Percentiles rank a stretch among this genome's conserved stretches.
Conservation (phyloP, 2,113 vertebrate species). For the Xyrauchen texanus region DNA sequence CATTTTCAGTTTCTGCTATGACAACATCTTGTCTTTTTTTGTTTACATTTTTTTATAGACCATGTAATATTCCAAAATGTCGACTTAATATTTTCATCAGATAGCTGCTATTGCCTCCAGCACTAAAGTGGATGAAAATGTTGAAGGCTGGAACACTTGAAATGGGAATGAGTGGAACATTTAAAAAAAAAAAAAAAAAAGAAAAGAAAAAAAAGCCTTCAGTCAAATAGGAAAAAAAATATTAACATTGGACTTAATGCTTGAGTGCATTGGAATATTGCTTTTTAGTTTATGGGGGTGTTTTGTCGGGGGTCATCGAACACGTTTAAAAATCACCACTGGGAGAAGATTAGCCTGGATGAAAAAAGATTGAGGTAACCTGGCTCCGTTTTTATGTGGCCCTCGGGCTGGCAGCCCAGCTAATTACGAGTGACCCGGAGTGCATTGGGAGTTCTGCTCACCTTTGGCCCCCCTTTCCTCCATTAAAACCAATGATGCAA, state of each 20-base stretch:
- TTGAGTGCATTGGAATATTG: conserved; percentile 59
- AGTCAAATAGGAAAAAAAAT: conserved; percentile 45
- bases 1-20: not conserved
- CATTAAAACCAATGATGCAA: conserved; percentile 62
- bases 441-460: conserved; percentile 40
- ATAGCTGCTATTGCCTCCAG: not conserved
- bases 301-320: conserved; percentile 64
- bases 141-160: conserved; percentile 9
- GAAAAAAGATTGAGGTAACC: conserved; percentile 64
- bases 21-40: not conserved
- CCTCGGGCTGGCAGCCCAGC: conserved; percentile 55
- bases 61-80: conserved; percentile 16
- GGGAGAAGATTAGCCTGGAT: conserved; percentile 52
- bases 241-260: conserved; percentile 36
- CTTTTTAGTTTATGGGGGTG: conserved; percentile 67
- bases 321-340: conserved; percentile 58
- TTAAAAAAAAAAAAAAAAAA: conserved; percentile 32
- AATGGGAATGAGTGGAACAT: conserved; percentile 34
- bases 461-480: conserved; percentile 50
- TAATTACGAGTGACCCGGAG: conserved; percentile 69
- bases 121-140: conserved; percentile 8
- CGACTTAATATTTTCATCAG: conserved; percentile 21
- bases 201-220: no score
- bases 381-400: conserved; percentile 60
- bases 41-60: no score